Evolutionary conservation across 23 tunicate species (phyloP).

Genomic region (Halocynthia aurantium): DNA sequence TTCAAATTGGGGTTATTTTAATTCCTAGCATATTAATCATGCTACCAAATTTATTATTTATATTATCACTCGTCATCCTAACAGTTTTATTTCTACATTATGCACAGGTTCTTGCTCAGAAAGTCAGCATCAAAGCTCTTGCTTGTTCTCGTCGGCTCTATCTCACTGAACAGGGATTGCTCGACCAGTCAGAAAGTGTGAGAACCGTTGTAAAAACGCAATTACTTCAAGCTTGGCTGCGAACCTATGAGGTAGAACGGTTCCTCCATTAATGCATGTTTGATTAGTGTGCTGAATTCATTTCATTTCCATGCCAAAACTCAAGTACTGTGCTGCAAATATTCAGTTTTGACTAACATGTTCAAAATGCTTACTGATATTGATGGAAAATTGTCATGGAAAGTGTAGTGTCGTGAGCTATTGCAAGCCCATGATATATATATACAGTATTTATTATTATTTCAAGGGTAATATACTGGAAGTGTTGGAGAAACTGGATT

Average conservation of each 20-base stretch:
- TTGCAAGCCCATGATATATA: too few relatives aligned
- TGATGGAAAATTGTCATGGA: too few relatives aligned
- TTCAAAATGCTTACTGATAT: too few relatives aligned
- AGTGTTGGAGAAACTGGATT: slow-evolving; percentile 68
- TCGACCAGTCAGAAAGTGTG: slow-evolving; percentile 66
- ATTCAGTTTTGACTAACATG: too few relatives aligned
- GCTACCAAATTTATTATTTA: too few relatives aligned
- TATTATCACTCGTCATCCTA: neutral
- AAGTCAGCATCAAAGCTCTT: slow-evolving; percentile 77
- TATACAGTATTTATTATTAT: neutral
- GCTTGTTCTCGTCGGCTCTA: slow-evolving; percentile 59
- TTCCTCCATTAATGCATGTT: too few relatives aligned
- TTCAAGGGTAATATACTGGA: slow-evolving; percentile 60
- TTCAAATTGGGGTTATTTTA: too few relatives aligned
- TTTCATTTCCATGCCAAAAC: too few relatives aligned
- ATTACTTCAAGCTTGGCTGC: slow-evolving; percentile 77
- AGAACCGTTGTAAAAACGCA: slow-evolving; percentile 54
- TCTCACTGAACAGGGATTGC: slow-evolving; percentile 76
- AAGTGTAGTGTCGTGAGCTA: too few relatives aligned
- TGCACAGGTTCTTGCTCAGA: slow-evolving; percentile 57
- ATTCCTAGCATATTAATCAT: too few relatives aligned
- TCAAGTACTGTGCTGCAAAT: too few relatives aligned
- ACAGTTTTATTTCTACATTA: neutral
- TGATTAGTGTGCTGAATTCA: too few relatives aligned
- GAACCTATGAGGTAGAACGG: slow-evolving; percentile 46